A percentile compares a stretch with the other conserved stretches of the same genome.
Evolutionary conservation across 2,888 invertebrate species (phyloP).

Genomic region (Drosophila pegasa): DNA sequence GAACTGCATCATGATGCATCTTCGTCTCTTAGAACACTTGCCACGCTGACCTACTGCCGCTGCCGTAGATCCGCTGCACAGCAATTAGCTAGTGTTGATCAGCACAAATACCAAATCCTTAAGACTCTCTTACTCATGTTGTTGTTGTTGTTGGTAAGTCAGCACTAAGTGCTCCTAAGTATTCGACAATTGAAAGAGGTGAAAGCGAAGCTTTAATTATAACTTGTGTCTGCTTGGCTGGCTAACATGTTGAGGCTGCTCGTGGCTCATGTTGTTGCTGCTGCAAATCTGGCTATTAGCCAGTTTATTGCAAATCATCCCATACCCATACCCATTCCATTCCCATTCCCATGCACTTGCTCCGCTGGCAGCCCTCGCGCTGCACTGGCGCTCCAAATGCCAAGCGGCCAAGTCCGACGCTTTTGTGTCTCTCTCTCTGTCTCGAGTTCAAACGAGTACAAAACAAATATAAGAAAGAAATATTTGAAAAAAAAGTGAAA

Average conservation of each 20-base stretch:
- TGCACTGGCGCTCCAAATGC: slow-evolving; percentile 49
- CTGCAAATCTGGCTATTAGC: slow-evolving; percentile 56
- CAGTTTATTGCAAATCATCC: slow-evolving; percentile 57
- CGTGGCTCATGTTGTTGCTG: slow-evolving; percentile 21
- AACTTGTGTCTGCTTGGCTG: slow-evolving; percentile 50
- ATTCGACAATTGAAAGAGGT: slow-evolving; percentile 56
- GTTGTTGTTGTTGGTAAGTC: not conserved
- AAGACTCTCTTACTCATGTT: not conserved
- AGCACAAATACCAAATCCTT: slow-evolving; percentile 13
- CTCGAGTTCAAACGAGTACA: slow-evolving; percentile 47
- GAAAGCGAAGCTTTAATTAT: slow-evolving; percentile 61
- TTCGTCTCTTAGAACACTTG: too few species aligned
- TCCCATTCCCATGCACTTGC: slow-evolving; percentile 49
- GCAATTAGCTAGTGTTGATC: slow-evolving; percentile 19
- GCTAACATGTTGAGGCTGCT: slow-evolving; percentile 20
- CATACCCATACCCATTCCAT: slow-evolving; percentile 30
- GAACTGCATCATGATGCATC: too few species aligned
- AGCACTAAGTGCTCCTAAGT: slow-evolving; percentile 46
- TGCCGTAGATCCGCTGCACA: not conserved
- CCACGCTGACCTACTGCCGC: not conserved
- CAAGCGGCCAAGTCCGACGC: slow-evolving; percentile 24
- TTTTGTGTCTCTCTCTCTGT: slow-evolving; percentile 13
- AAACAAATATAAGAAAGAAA: slow-evolving; percentile 17
- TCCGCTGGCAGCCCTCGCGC: slow-evolving; percentile 28
- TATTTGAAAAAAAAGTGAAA: slow-evolving; percentile 57